Evolutionary conservation across 1,140 invertebrate species (phyloP).

Genomic region (Drosophila nikananu): DNA sequence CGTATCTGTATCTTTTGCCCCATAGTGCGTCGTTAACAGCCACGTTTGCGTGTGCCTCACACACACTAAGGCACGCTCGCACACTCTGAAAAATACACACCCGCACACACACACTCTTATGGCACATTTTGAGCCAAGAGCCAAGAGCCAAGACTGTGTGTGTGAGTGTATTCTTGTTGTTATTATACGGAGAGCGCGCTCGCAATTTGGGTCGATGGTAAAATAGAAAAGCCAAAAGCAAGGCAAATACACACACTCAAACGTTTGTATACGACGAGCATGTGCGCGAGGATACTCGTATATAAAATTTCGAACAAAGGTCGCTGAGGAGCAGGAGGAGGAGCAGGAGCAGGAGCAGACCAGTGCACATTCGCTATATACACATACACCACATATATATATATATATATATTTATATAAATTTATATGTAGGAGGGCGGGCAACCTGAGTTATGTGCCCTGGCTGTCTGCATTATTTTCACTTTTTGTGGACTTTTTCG

Average conservation of each 20-base stretch:
- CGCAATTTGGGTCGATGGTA: constrained; percentile 83
- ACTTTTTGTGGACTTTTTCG: constrained; percentile 49
- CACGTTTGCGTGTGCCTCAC: constrained; percentile 73
- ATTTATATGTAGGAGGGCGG: constrained; percentile 15
- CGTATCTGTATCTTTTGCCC: too few species aligned
- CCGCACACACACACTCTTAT: constrained; percentile 21
- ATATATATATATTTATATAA: constrained; percentile 16
- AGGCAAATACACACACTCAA: constrained; percentile 55
- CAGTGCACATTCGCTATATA: constrained; percentile 71
- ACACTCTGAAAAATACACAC: constrained; percentile 33
- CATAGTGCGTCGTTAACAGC: constrained; percentile 81
- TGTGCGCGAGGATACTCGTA: constrained; percentile 22
- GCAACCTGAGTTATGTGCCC: constrained; percentile 51
- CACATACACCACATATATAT: constrained; percentile 13
- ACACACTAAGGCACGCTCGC: constrained; percentile 25
- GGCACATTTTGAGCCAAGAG: constrained; percentile 39
- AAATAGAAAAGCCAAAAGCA: constrained; percentile 83
- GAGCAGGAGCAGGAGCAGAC: constrained; percentile 38
- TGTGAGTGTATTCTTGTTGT: constrained; percentile 63
- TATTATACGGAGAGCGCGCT: constrained; percentile 60
- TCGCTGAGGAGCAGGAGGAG: constrained; percentile 58
- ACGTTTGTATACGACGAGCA: constrained; percentile 28
- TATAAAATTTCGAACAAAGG: constrained; percentile 75
- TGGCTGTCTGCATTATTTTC: constrained; percentile 65
- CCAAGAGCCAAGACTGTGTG: constrained; percentile 36